Evolutionary conservation across 2,888 invertebrate species (phyloP).

Genomic region (Leptopilina syphax): DNA sequence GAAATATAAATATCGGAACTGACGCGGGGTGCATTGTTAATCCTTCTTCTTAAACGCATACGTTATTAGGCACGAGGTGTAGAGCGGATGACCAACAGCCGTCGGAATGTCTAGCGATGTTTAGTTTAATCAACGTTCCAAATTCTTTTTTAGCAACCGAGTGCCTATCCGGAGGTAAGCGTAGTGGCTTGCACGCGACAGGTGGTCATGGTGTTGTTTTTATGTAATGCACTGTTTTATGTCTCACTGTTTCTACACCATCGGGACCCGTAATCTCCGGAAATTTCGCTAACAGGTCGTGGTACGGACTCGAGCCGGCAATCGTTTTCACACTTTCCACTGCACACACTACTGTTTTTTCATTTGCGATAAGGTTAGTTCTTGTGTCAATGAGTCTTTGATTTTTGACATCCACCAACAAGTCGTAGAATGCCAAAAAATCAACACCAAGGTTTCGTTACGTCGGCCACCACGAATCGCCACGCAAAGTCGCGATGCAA

Average conservation of each 20-base stretch:
- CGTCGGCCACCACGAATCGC: slow-evolving; percentile 68
- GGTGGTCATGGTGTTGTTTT: neutral
- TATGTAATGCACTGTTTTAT: slow-evolving; percentile 52
- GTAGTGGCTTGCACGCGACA: slow-evolving; percentile 37
- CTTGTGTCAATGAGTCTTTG: slow-evolving; percentile 55
- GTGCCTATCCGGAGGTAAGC: slow-evolving; percentile 40
- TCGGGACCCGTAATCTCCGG: slow-evolving; percentile 41
- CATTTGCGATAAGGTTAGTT: neutral
- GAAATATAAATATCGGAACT: slow-evolving; percentile 48
- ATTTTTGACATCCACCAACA: slow-evolving; percentile 60
- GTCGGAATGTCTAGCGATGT: neutral
- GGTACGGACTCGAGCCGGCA: neutral
- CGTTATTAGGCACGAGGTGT: neutral
- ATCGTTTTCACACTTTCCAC: neutral
- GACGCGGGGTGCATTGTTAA: slow-evolving; percentile 46
- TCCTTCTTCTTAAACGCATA: neutral
- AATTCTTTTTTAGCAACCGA: neutral
- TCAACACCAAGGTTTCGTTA: slow-evolving; percentile 67
- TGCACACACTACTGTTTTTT: neutral
- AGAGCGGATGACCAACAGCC: neutral
- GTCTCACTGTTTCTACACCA: slow-evolving; percentile 27
- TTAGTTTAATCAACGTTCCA: neutral
- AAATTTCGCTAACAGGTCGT: slow-evolving; percentile 14
- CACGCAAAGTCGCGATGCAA: slow-evolving; percentile 63
- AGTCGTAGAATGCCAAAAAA: slow-evolving; percentile 63